phyloP scores from a whole-genome alignment of 1,140 invertebrate genomes.

The Centruroides sculpturatus region DNA sequence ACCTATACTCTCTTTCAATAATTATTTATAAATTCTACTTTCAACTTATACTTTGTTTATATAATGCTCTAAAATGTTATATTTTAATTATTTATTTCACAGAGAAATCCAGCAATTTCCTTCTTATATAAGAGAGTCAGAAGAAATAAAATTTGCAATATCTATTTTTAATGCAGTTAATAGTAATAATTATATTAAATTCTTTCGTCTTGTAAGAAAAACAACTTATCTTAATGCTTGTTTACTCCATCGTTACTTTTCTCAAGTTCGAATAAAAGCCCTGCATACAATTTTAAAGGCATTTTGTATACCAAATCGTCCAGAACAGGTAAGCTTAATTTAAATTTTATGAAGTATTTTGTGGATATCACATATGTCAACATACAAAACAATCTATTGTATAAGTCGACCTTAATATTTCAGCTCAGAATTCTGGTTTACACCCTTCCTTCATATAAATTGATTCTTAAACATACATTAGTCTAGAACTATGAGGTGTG shows the following conservation, averaged over 20 bases:
- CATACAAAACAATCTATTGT: no score
- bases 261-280: constrained; percentile 59
- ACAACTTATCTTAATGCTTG: constrained; percentile 80
- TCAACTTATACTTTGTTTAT: no score
- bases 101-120: constrained; percentile 52
- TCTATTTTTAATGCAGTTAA: constrained; percentile 64
- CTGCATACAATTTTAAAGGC: constrained; percentile 38
- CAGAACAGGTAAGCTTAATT: constrained; percentile 14
- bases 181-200: constrained; percentile 78
- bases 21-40: no score
- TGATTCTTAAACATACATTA: no score
- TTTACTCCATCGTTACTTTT: constrained; percentile 79
- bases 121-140: constrained; percentile 26
- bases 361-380: no score
- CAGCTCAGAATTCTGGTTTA: no score
- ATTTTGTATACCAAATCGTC: constrained; percentile 23
- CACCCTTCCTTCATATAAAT: no score
- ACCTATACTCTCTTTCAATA: no score
- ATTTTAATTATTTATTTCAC: constrained; percentile 58
- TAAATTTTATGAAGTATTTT: neutral
- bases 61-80: constrained; percentile 20
- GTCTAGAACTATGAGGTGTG: no score
- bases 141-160: constrained; percentile 55
- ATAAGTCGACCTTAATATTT: no score
- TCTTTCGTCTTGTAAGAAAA: constrained; percentile 68